phyloP scores from a whole-genome alignment of 2,888 invertebrate species.

The Apantesis nais region DNA sequence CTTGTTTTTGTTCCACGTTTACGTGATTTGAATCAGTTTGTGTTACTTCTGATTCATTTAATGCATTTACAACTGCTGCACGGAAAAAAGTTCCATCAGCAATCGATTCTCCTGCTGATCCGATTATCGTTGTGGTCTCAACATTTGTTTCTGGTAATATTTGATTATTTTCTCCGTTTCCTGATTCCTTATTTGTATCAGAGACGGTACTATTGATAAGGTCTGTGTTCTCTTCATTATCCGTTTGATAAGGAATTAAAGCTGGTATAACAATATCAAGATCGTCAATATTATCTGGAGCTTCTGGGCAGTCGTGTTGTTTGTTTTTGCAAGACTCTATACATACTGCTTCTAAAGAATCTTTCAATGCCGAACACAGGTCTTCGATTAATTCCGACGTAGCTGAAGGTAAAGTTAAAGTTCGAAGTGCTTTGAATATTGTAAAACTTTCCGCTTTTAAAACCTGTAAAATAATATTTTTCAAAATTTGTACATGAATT shows the following conservation, averaged over 20 bases:
- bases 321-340: slow-evolving; percentile 62
- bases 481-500: background rate
- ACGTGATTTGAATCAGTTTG: slow-evolving; percentile 41
- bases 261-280: slow-evolving; percentile 67
- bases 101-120: slow-evolving; percentile 21
- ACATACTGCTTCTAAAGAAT: slow-evolving; percentile 67
- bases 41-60: slow-evolving; percentile 43
- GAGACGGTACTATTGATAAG: slow-evolving; percentile 38
- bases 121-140: background rate
- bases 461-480: slow-evolving; percentile 57
- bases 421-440: slow-evolving; percentile 67
- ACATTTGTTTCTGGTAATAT: slow-evolving; percentile 6
- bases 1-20: slow-evolving; percentile 6
- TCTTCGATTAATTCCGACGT: slow-evolving; percentile 59
- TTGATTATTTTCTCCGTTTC: slow-evolving; percentile 28
- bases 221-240: slow-evolving; percentile 47
- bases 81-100: slow-evolving; percentile 57
- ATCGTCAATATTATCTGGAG: slow-evolving; percentile 54
- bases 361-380: slow-evolving; percentile 66
- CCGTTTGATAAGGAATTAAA: slow-evolving; percentile 57
- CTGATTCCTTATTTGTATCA: slow-evolving; percentile 25
- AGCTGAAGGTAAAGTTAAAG: slow-evolving; percentile 64
- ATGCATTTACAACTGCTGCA: slow-evolving; percentile 58
- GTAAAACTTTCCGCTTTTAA: slow-evolving; percentile 67
- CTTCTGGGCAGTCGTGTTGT: slow-evolving; percentile 64